Evolutionary conservation across 2,113 vertebrate species (phyloP).

Genomic region (Falcunculus frontatus): DNA sequence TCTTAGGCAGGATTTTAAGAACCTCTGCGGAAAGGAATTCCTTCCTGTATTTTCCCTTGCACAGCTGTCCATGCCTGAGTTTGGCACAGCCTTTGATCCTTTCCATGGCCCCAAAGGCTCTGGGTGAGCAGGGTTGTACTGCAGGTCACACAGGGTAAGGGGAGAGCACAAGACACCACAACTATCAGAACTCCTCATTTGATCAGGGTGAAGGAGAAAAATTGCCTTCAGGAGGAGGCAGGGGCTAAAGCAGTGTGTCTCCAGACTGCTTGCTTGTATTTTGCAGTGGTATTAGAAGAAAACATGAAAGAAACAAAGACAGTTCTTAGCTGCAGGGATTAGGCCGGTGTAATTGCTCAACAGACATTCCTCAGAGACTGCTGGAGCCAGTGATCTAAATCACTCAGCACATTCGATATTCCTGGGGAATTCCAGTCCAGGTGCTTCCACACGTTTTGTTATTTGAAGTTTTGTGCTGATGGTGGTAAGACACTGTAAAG

Average conservation of each 20-base stretch:
- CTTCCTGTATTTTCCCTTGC: background rate
- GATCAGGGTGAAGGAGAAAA: background rate
- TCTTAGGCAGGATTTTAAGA: background rate
- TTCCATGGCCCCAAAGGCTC: background rate
- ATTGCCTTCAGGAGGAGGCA: background rate
- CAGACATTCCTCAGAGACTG: background rate
- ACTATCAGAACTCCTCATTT: background rate
- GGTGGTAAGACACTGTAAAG: background rate
- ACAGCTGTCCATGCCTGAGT: background rate
- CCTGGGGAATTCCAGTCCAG: background rate
- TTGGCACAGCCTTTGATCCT: background rate
- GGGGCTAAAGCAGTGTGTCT: background rate
- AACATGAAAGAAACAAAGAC: conserved; percentile 3
- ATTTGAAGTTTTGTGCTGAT: background rate
- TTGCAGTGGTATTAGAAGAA: background rate
- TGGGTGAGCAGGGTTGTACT: background rate
- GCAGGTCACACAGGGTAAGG: background rate
- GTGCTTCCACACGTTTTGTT: background rate
- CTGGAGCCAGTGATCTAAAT: background rate
- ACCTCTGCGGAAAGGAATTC: background rate
- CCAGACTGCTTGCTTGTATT: background rate
- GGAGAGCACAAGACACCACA: background rate
- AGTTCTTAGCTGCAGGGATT: conserved; percentile 8
- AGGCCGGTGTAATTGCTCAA: background rate
- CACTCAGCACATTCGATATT: background rate